phyloP scores from a whole-genome alignment of 2,888 invertebrate genomes.

The Parasteatoda lunata region DNA sequence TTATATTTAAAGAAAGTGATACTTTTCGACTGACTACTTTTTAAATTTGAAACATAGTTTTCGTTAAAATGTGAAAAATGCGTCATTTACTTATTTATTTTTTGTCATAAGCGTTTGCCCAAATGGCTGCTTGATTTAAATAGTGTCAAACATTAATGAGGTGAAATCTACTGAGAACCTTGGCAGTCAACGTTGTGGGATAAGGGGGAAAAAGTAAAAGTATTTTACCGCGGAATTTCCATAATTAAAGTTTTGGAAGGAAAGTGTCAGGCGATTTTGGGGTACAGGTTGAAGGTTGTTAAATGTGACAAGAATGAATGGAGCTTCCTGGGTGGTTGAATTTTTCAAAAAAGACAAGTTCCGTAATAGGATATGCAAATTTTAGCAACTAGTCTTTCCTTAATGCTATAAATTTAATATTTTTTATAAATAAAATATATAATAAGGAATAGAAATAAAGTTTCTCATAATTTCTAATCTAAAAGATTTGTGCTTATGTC shows the following conservation, averaged over 20 bases:
- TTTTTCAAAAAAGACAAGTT: neutral
- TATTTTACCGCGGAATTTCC: constrained; percentile 43
- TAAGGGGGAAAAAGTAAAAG: constrained; percentile 11
- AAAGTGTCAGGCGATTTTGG: neutral
- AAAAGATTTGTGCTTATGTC: too few species aligned
- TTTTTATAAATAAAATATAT: too few species aligned
- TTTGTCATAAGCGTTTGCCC: neutral
- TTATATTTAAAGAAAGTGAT: too few species aligned
- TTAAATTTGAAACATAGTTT: too few species aligned
- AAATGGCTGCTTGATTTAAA: neutral
- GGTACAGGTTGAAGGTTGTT: neutral
- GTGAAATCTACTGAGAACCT: neutral
- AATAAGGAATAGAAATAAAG: too few species aligned
- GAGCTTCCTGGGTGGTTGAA: neutral
- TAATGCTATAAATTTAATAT: too few species aligned
- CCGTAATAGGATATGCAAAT: neutral
- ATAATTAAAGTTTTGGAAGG: constrained; percentile 39
- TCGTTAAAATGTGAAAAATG: too few species aligned
- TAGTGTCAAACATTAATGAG: constrained; percentile 43
- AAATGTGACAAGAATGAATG: neutral
- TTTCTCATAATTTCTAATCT: too few species aligned
- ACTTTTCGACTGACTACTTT: too few species aligned
- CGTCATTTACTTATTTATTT: neutral
- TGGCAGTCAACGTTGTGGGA: neutral
- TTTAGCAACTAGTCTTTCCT: neutral